Evolutionary conservation across 2,113 vertebrate species (phyloP), one percentile per base, ranked within the genome.

Genomic region (Cavia aperea): DNA sequence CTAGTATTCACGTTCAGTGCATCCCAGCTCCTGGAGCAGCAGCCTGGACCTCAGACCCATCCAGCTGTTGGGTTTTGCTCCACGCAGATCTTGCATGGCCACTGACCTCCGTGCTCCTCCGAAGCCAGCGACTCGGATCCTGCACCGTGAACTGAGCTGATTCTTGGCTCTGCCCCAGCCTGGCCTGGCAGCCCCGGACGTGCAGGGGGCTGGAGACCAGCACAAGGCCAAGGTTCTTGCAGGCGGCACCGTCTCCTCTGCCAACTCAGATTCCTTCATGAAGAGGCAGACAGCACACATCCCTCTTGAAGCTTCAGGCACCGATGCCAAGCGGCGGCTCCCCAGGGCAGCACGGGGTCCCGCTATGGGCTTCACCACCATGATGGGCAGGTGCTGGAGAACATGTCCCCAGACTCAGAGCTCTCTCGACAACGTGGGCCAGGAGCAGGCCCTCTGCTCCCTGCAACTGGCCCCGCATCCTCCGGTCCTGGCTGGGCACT

Each of bases 171-270:
- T 23, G n/a, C n/a, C 15, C 43, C 36, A 2, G 13, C 5, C 19
- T n/a, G 23, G 15, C 16, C 60, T 3, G 7, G 3, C 13, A 0
- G 18, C 1, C 24, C 12, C 5, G 29, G 81, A 46, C 0, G 1
- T 4, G 9, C 3, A 77, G 58, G 4, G 56, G 39, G 1, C 1
- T 15, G 54, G 39, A 49, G 70, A 26, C n/a, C 24, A 2, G 43
- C 19, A 26, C 15, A 9, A 16, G 33, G 56, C 39, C 78, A 86
- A 0, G 0, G 7, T 4, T 7, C 31, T 4, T 1, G 23, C 49
- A 36, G 51, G 15, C 33, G 39, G 26, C 89, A n/a, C 62, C 1
- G 1, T 23, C 62, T 23, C 46, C 68, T 58, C 88, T 49, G 19
- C 58, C 29, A 10, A 16, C 60, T 63, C 18, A 62, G 29, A 72